Evolutionary conservation across 2,113 vertebrate genomes (phyloP).

Genomic region (Potamarius usumacintae): DNA sequence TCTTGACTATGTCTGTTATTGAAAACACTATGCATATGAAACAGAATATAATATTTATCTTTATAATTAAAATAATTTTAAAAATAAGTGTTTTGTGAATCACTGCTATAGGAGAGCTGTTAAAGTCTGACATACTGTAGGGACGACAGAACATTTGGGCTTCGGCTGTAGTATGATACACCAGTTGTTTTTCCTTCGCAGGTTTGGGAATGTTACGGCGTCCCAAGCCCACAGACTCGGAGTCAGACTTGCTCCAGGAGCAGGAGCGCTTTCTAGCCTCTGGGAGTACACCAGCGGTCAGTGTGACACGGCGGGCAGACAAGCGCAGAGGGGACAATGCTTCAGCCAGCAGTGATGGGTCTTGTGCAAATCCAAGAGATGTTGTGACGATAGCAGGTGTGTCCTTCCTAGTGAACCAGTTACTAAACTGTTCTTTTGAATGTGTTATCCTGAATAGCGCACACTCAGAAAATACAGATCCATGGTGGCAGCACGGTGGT

Average conservation of each 20-base stretch:
- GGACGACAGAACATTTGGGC: background rate
- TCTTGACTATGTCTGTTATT: background rate
- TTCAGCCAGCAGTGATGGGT: constrained; percentile 24
- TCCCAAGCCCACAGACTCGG: constrained; percentile 88
- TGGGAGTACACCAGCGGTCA: constrained; percentile 76
- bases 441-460: background rate
- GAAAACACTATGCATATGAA: background rate
- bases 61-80: too few relatives aligned
- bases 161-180: background rate
- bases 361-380: constrained; percentile 69
- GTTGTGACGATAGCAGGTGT: constrained; percentile 84
- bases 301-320: constrained; percentile 81
- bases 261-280: constrained; percentile 85
- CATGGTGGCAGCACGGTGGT: background rate
- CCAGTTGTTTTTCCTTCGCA: background rate
- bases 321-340: constrained; percentile 75
- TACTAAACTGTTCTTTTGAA: background rate
- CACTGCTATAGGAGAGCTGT: background rate
- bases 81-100: background rate
- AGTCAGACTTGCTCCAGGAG: constrained; percentile 86
- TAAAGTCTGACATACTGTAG: background rate
- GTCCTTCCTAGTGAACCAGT: background rate
- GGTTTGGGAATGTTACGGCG: constrained; percentile 80
- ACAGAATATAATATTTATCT: background rate
- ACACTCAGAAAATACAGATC: background rate